Conservation (phyloP, 2,113 vertebrate species). For the Alligator sinensis region DNA sequence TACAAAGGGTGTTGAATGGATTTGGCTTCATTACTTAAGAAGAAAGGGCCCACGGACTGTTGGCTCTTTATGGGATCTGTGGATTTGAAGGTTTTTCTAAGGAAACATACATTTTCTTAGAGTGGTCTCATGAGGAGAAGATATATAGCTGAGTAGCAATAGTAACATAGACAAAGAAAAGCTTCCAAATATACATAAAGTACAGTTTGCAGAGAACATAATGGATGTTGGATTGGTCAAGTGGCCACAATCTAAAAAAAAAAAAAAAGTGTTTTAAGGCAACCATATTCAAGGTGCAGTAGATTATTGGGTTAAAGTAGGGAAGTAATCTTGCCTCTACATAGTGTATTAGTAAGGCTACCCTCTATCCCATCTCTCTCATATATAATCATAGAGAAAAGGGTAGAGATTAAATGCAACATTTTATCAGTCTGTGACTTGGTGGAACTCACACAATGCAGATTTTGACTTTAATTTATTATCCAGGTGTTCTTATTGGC, state of each 20-base stretch:
- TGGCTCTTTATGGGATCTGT: too few species aligned
- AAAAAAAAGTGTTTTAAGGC: neutral
- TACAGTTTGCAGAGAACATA: neutral
- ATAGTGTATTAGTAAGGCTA: neutral
- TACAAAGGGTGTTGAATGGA: too few species aligned
- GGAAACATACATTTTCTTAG: neutral
- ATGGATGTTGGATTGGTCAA: slow-evolving; percentile 14
- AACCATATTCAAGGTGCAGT: neutral
- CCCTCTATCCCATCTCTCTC: neutral
- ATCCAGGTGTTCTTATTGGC: neutral
- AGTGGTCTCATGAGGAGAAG: neutral
- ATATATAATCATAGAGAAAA: neutral
- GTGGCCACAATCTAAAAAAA: neutral
- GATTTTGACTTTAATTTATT: slow-evolving; percentile 21
- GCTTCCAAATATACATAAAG: neutral
- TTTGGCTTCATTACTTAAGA: too few species aligned
- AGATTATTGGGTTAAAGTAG: too few species aligned
- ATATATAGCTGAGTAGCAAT: neutral
- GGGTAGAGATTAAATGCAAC: neutral
- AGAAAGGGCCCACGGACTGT: too few species aligned
- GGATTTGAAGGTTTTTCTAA: too few species aligned
- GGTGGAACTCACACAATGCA: neutral
- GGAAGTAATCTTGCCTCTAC: neutral
- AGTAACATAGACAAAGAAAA: neutral
- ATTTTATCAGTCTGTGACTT: neutral